Base-by-base conservation (phyloP, 1,140 invertebrate species). In the Brachionus rotundiformis region DNA sequence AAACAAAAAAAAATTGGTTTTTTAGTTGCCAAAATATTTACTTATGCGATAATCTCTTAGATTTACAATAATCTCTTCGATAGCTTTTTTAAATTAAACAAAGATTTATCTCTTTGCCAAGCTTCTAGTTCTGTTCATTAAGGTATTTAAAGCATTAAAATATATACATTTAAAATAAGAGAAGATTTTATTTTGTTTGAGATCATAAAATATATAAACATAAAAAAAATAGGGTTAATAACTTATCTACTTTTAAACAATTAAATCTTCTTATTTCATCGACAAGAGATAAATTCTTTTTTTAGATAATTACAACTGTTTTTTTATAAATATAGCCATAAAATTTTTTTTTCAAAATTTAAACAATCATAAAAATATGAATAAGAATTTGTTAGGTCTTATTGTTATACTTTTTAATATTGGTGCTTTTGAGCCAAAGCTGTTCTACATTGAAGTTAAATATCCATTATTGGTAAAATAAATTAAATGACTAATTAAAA, bases 381-480 rank as follows among this genome's bases (percentile, higher is more conserved):
- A 68, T 68, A 36, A 68, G 33, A 68, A 68, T 33, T 68, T 33
- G 33, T 33, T 16, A 5, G 33, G 29, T 19, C 10, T 68, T 68
- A 16, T 33, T 36, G 31, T 33, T 39, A 5, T 68, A 19, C 8
- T 19, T 16, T 31, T 36, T 68, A 11, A 44, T 27, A 25, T 73
- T 1, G 25, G 36, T 25, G 19, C 36, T 10, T 23, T 23, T 13
- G 39, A 44, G 36, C 8, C 68, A 31, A 63, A 79, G 33, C 23
- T 79, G 7, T 79, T 59, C 36, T 81, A 65, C 63, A 81, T 81
- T 11, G 79, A 81, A 81, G 79, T 54, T 23, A 81, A 81, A 68
- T 81, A 81, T 65, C 79, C 79, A n/a, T 29, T 81, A 29, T 19
- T 63, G 31, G 79, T 81, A 81, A 41, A 23, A 54, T 23, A 44